These are phyloP conservation scores for Megaceryle torquata DNA, from an alignment of 2,113 vertebrate species.

Conservation along the genomic window DNA sequence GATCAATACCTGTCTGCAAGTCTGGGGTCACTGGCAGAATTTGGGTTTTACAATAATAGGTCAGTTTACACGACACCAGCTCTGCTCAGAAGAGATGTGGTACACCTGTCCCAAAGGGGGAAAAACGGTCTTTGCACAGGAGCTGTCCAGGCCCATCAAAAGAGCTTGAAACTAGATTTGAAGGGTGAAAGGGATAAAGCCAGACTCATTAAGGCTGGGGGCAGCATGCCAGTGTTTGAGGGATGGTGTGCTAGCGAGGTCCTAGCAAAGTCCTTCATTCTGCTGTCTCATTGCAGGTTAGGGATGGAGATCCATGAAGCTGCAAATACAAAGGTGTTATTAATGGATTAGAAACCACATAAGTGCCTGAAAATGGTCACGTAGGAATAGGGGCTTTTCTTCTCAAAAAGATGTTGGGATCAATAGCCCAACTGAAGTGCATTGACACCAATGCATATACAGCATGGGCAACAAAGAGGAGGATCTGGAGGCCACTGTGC, in stretches of 20 bases:
- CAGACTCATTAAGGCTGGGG: not conserved
- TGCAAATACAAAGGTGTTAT: not conserved
- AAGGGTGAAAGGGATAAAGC: not conserved
- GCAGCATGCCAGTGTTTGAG: not conserved
- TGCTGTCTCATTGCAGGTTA: not conserved
- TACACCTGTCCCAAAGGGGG: not conserved
- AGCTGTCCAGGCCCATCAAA: not conserved
- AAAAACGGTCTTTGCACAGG: not conserved
- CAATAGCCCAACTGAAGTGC: not conserved
- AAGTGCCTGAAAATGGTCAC: not conserved
- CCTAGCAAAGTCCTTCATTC: not conserved
- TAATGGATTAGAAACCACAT: not conserved
- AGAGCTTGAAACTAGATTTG: not conserved
- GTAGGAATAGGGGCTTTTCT: not conserved
- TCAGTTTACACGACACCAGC: not conserved
- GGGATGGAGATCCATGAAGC: not conserved
- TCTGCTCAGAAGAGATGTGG: not conserved
- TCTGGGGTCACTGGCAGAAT: not conserved
- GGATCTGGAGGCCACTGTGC: not conserved
- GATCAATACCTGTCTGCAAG: too few species aligned
- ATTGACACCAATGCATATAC: accelerated
- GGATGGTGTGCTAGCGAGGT: not conserved
- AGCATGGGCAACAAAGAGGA: not conserved
- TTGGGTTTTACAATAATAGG: not conserved
- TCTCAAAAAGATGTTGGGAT: not conserved